phyloP scores from a whole-genome alignment of 2,797 vertebrate species.

The Clarias fuscus region DNA sequence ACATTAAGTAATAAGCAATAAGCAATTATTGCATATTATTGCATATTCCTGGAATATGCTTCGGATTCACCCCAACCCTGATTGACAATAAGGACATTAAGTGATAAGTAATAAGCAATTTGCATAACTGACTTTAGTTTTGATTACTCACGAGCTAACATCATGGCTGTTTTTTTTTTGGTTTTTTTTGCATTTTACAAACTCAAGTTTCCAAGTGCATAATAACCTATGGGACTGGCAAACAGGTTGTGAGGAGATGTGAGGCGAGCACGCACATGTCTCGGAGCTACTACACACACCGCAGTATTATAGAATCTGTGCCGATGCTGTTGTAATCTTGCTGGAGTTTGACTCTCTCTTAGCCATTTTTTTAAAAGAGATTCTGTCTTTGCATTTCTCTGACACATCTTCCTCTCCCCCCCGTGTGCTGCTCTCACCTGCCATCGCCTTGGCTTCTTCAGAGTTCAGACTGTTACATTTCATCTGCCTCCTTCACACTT shows the following conservation, averaged over 20 bases:
- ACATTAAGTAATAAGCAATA: too few species aligned
- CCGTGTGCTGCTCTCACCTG: background rate
- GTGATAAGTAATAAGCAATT: background rate
- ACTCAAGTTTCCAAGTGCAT: background rate
- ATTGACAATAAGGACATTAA: background rate
- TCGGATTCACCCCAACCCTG: background rate
- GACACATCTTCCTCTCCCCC: background rate
- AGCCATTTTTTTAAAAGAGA: background rate
- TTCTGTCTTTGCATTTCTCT: background rate
- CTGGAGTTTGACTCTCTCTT: background rate
- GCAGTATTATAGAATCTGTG: background rate
- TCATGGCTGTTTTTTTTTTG: too few species aligned
- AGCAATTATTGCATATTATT: too few species aligned
- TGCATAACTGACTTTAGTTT: background rate
- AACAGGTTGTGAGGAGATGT: background rate
- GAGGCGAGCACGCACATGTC: background rate
- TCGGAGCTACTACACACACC: background rate
- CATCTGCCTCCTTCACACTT: constrained; percentile 15
- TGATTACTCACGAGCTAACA: background rate
- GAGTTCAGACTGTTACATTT: background rate
- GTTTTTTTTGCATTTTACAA: background rate
- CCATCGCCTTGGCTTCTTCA: background rate
- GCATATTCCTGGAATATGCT: background rate
- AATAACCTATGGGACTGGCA: background rate
- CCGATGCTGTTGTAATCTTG: background rate